Evolutionary conservation across 1,140 invertebrate genomes (phyloP).

Genomic region (Lordiphosa stackelbergi): DNA sequence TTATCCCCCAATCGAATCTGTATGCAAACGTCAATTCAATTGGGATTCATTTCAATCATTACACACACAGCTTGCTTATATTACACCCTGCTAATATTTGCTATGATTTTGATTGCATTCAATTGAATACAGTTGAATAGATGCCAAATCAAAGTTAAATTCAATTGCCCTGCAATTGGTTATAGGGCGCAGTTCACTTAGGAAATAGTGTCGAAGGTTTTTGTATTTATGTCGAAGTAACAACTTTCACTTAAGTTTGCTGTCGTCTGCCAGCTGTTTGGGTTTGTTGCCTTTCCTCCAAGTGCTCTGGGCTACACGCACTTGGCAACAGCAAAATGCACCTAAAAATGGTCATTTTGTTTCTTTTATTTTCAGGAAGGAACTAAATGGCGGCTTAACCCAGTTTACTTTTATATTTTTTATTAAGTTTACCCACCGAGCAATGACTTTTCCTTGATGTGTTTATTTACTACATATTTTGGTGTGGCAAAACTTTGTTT

Average conservation of each 20-base stretch:
- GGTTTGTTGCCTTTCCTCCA: no score
- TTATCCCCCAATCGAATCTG: no score
- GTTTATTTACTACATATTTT: constrained; percentile 9
- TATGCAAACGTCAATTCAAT: not conserved
- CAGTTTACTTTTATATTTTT: constrained; percentile 25
- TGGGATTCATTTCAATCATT: constrained; percentile 11
- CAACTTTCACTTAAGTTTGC: constrained; percentile 4
- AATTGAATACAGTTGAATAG: constrained; percentile 57
- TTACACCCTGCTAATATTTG: no score
- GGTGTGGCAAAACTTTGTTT: not conserved
- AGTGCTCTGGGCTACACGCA: no score
- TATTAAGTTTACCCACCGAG: constrained; percentile 4
- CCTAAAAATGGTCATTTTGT: not conserved
- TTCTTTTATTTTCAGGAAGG: not conserved
- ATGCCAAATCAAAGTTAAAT: constrained; percentile 45
- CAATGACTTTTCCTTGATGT: constrained; percentile 8
- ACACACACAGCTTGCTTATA: not conserved
- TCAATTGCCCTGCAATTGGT: constrained; percentile 35
- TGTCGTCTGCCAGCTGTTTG: constrained; percentile 4
- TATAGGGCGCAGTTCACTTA: not conserved
- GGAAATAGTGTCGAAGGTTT: not conserved
- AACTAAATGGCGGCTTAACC: constrained; percentile 21
- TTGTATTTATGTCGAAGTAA: constrained; percentile 1
- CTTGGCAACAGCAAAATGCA: no score
- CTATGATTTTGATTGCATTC: constrained; percentile 42